phyloP scores from a whole-genome alignment of 2,888 invertebrate genomes.

The Malthinus seriepunctatus region DNA sequence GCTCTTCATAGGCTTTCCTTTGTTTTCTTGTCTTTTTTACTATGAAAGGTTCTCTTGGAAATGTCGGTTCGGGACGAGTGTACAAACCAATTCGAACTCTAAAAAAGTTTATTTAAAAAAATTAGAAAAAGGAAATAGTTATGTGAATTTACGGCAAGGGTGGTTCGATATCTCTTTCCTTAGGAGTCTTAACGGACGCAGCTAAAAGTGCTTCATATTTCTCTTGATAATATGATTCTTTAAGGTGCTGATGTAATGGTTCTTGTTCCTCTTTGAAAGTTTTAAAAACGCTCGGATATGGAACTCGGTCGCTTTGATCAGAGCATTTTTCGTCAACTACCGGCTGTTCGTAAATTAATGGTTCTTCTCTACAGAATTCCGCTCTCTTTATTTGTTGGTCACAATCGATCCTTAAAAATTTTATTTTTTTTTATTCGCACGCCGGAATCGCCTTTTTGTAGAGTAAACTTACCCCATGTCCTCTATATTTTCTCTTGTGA shows the following conservation, averaged over 20 bases:
- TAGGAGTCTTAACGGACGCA: too few species aligned
- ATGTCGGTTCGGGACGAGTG: slow-evolving; percentile 12
- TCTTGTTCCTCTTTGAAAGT: neutral
- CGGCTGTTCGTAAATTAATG: neutral
- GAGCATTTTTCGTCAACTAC: neutral
- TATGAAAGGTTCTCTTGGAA: slow-evolving; percentile 35
- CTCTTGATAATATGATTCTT: slow-evolving; percentile 8
- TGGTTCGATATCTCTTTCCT: too few species aligned
- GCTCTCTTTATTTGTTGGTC: neutral
- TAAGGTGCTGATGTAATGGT: slow-evolving; percentile 3
- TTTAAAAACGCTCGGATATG: slow-evolving; percentile 11
- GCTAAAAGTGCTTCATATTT: too few species aligned
- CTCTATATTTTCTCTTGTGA: neutral
- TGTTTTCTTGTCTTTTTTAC: slow-evolving; percentile 38
- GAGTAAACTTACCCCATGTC: neutral
- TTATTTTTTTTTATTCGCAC: neutral
- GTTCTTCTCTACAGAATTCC: neutral
- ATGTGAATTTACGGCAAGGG: slow-evolving; percentile 20
- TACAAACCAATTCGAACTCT: slow-evolving; percentile 22
- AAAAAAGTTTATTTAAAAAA: neutral
- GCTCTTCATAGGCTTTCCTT: slow-evolving; percentile 33
- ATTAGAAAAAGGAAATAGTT: neutral
- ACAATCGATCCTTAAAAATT: neutral
- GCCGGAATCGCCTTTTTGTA: neutral
- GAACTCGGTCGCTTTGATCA: slow-evolving; percentile 2